Conservation (phyloP, 2,113 vertebrate species). For the Podarcis muralis region DNA sequence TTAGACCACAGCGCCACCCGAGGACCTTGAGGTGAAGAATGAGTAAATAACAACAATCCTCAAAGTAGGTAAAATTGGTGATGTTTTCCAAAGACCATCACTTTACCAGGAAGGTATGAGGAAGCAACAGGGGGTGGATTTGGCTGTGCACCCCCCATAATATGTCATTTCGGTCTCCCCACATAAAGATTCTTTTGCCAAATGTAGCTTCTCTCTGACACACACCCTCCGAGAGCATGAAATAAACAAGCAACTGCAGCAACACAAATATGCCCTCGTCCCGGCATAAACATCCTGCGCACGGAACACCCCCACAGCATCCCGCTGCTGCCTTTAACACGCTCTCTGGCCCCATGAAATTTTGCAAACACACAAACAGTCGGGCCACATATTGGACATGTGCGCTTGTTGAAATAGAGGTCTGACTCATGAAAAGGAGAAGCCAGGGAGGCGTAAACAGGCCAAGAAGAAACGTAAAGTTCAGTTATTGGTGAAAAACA, state of each 20-base stretch:
- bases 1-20: too few species aligned
- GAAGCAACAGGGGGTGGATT: background rate
- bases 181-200: background rate
- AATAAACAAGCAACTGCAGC: background rate
- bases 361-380: background rate
- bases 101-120: background rate
- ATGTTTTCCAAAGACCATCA: background rate
- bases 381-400: background rate
- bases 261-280: background rate
- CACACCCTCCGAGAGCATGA: background rate
- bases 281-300: slow-evolving; percentile 4
- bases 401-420: background rate
- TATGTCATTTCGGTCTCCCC: background rate
- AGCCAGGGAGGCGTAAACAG: background rate
- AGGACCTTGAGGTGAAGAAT: too few species aligned
- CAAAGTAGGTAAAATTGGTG: background rate
- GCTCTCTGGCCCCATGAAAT: background rate
- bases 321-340: background rate
- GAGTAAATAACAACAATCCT: too few species aligned
- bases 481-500: background rate
- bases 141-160: background rate
- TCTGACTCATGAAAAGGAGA: background rate
- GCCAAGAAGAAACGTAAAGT: background rate
- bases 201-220: background rate
- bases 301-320: background rate